A percentile compares a stretch with the other conserved stretches of the same genome.
These are phyloP conservation scores for pig (Sus scrofa) DNA, from an alignment of 2,113 vertebrate species.

Conservation along the genomic window DNA sequence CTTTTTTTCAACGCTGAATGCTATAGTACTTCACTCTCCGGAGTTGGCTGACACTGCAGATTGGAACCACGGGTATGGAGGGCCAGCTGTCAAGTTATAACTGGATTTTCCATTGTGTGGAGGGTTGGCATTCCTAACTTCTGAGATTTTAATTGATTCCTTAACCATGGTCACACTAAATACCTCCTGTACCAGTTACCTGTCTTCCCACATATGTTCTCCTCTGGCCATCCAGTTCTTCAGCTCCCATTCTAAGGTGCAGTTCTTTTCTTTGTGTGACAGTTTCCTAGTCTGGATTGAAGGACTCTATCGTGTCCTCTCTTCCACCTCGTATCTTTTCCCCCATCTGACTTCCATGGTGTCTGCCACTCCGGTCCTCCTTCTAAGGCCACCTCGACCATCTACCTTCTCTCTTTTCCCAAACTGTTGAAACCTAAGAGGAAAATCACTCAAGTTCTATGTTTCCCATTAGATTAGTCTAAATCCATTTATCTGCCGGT, in stretches of 20 bases:
- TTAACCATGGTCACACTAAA: not conserved
- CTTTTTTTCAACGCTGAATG: not conserved
- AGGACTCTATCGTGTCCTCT: not conserved
- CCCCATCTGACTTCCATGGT: not conserved
- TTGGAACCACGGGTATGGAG: not conserved
- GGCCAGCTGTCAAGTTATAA: not conserved
- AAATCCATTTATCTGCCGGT: not conserved
- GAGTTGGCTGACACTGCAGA: not conserved
- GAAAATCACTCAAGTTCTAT: not conserved
- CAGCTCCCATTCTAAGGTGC: not conserved
- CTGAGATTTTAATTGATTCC: not conserved
- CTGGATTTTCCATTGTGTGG: not conserved
- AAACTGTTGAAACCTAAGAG: not conserved
- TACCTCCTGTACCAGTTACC: not conserved
- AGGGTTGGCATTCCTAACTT: not conserved
- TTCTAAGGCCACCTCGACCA: not conserved
- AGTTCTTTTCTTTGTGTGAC: not conserved
- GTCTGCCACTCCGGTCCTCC: not conserved
- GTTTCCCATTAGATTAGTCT: constrained; percentile 1
- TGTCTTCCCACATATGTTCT: not conserved
- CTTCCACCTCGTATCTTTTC: not conserved
- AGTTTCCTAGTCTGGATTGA: not conserved
- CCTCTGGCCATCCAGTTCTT: not conserved
- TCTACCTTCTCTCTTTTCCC: not conserved
- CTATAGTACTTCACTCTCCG: not conserved